Conservation (phyloP, 2,113 vertebrate genomes). For the Pristiophorus japonicus region DNA sequence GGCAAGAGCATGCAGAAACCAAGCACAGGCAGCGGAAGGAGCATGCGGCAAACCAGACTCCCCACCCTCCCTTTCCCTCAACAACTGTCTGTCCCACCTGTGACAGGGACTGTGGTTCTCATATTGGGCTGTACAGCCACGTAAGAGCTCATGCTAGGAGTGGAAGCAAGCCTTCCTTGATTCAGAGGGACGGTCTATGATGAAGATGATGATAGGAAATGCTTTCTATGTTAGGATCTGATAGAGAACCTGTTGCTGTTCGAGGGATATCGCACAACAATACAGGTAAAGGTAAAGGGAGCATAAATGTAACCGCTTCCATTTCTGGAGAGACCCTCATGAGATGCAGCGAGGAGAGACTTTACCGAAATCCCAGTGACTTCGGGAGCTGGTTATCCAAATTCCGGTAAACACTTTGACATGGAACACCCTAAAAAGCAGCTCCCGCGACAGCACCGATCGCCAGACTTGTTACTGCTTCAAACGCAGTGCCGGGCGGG, state of each 20-base stretch:
- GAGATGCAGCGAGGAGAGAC: neutral
- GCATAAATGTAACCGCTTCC: neutral
- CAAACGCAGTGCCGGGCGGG: too few species aligned
- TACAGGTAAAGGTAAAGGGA: neutral
- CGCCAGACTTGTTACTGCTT: neutral
- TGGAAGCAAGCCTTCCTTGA: too few species aligned
- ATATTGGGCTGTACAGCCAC: too few species aligned
- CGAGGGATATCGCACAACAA: neutral
- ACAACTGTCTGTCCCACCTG: too few species aligned
- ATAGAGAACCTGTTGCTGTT: neutral
- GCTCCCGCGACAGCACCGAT: neutral
- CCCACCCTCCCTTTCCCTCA: too few species aligned
- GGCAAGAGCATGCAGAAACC: too few species aligned
- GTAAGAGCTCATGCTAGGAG: too few species aligned
- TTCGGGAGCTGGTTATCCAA: neutral
- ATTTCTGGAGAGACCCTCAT: neutral
- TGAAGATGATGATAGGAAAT: too few species aligned
- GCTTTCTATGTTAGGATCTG: neutral
- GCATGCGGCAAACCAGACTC: too few species aligned
- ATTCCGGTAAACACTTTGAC: neutral
- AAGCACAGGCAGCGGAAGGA: too few species aligned
- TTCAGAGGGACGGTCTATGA: too few species aligned
- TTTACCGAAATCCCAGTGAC: neutral
- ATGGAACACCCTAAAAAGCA: neutral
- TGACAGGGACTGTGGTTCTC: too few species aligned